Base-by-base conservation (phyloP, 2,888 invertebrate genomes). In the Camponotus fellah region DNA sequence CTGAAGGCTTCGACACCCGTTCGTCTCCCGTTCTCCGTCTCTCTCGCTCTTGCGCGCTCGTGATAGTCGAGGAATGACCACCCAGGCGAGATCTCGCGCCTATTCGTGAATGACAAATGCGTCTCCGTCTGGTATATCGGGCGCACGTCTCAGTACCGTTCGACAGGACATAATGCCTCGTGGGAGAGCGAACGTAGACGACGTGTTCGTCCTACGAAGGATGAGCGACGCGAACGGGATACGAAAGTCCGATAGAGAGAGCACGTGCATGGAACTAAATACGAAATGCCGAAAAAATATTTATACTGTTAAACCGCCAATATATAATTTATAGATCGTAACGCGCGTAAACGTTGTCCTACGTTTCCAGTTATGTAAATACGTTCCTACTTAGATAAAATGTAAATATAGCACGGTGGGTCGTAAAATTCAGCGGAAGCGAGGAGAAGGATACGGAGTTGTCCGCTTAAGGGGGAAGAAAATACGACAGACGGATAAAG, bases 101-200 rank as follows among this genome's bases (percentile, higher is more conserved):
- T 91, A 93, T 92, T 92, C 90, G 91, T 91, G 92, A 93, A 93
- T 93, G 94, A 94, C 93, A 94, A 94, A 94, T 92, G 91, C 92
- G 86, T 77, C 87, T 72, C 43, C 69, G 76, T 46, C 32, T 53
- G 84, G 40, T 83, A 84, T 86, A 86, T 82, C 89, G 86, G 74
- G 83, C 86, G 85, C 85, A 66, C 88, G 87, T 86, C 84, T 82
- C 87, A 46, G 80, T 72, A 66, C 71, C 84, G 84, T 60, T 74
- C 85, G 62, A 83, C 79, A 72, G 75, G 58, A 84, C 65, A 64
- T 74, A 76, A 68, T n/a, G 79, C 72, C 40, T 49, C 49, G 26
- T 80, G 53, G 43, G 68, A 69, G 49, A 64, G 62, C 43, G 62
- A 34, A 75, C 17, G 14, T 12, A 46, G 77, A n/a, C 83, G 69